Evolutionary conservation across 2,797 vertebrate species (phyloP).

Genomic region (Gobio occitaniae): DNA sequence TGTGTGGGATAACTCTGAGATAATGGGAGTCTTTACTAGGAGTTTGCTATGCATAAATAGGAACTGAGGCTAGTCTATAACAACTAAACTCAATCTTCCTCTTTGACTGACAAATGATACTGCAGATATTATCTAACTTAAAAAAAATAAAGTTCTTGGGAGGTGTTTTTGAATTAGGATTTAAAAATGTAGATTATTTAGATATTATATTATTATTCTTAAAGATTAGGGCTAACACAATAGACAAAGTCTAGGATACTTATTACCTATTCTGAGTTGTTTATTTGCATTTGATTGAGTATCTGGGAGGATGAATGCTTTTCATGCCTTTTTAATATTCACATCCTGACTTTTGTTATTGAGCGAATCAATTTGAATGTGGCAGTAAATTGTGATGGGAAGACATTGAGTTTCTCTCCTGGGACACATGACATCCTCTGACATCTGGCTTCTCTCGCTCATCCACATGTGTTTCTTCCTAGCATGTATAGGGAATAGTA

Average conservation of each 20-base stretch:
- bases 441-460: conserved; percentile 29
- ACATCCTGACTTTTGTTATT: background rate
- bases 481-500: conserved; percentile 6
- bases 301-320: background rate
- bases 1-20: conserved; percentile 10
- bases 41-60: conserved; percentile 4
- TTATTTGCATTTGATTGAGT: background rate
- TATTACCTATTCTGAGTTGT: background rate
- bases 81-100: background rate
- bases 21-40: conserved; percentile 14
- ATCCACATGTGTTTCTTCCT: conserved; percentile 14
- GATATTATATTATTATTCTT: background rate
- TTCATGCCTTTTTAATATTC: background rate
- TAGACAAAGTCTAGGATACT: no score
- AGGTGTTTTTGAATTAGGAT: background rate
- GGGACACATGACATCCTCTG: conserved; percentile 8
- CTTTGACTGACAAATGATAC: background rate
- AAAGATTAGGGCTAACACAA: background rate
- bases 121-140: background rate
- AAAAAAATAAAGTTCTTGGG: background rate
- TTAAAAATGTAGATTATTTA: background rate
- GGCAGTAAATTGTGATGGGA: conserved; percentile 28
- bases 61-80: background rate
- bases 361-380: conserved; percentile 21
- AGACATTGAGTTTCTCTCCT: conserved; percentile 18